Percentiles rank a stretch among this genome's conserved stretches.
Evolutionary conservation across 2,888 invertebrate species (phyloP).

Genomic region (Mythimna loreyi): DNA sequence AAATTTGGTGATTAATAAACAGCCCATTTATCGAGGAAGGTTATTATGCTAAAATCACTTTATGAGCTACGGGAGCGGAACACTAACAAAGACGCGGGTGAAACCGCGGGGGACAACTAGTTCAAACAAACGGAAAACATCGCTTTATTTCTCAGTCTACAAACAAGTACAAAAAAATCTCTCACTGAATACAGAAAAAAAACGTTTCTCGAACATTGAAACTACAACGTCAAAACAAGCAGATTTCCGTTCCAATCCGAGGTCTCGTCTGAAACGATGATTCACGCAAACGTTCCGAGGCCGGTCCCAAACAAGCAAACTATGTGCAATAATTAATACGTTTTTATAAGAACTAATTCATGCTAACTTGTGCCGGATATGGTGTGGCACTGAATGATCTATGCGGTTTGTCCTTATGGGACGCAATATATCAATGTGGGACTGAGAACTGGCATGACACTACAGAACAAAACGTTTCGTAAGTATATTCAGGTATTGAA

Average conservation of each 20-base stretch:
- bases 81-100: no score
- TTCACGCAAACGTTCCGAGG: conserved; percentile 51
- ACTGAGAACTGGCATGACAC: conserved; percentile 20
- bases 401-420: conserved; percentile 40
- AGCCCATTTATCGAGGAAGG: no score
- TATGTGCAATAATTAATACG: conserved; percentile 42
- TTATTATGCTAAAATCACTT: no score
- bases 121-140: conserved; percentile 28
- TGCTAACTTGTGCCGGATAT: conserved; percentile 36
- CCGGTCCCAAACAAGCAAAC: conserved; percentile 32
- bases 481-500: not conserved
- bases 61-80: no score
- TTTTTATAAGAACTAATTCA: conserved; percentile 42
- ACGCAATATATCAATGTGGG: not conserved
- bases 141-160: conserved; percentile 19
- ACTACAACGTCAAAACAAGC: conserved; percentile 33
- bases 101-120: no score
- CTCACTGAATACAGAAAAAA: conserved; percentile 29
- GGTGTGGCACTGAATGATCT: conserved; percentile 26
- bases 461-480: not conserved
- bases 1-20: no score
- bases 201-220: conserved; percentile 47
- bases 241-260: conserved; percentile 47
- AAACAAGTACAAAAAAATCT: conserved; percentile 30
- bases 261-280: conserved; percentile 52